Conservation (phyloP, 2,888 invertebrate genomes). For the Thecocarcelia acutangulata region DNA sequence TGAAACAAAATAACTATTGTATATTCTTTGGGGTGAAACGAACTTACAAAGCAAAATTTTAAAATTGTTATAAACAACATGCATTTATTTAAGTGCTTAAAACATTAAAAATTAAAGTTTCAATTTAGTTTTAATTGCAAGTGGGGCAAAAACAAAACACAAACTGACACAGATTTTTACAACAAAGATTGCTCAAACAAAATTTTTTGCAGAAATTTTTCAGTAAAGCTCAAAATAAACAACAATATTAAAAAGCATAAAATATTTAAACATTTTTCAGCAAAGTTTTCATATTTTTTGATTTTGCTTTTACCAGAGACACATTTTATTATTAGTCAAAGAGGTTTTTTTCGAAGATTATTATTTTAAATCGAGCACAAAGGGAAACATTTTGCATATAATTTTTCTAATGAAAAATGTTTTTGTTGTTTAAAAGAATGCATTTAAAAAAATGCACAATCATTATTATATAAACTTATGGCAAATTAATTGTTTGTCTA, state of each 20-base stretch:
- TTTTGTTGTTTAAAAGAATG: constrained; percentile 33
- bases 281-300: background rate
- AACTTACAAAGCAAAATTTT: background rate
- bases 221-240: background rate
- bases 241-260: background rate
- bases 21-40: background rate
- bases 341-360: background rate
- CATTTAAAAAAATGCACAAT: constrained; percentile 9
- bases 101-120: constrained; percentile 59
- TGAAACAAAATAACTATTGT: background rate
- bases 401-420: background rate
- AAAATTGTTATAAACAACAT: background rate
- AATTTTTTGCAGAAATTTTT: background rate
- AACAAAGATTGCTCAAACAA: background rate
- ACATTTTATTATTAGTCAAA: background rate
- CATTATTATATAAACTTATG: constrained; percentile 57
- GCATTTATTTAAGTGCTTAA: constrained; percentile 33
- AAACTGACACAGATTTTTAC: constrained; percentile 7
- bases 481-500: constrained; percentile 73
- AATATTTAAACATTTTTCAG: constrained; percentile 10
- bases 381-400: background rate
- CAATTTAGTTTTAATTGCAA: constrained; percentile 60
- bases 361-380: constrained; percentile 32
- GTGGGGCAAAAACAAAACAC: constrained; percentile 5
- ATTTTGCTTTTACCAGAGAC: background rate